Evolutionary conservation across 2,888 invertebrate genomes (phyloP), one percentile per base, ranked within the genome.

Genomic region (Autographa pulchrina): DNA sequence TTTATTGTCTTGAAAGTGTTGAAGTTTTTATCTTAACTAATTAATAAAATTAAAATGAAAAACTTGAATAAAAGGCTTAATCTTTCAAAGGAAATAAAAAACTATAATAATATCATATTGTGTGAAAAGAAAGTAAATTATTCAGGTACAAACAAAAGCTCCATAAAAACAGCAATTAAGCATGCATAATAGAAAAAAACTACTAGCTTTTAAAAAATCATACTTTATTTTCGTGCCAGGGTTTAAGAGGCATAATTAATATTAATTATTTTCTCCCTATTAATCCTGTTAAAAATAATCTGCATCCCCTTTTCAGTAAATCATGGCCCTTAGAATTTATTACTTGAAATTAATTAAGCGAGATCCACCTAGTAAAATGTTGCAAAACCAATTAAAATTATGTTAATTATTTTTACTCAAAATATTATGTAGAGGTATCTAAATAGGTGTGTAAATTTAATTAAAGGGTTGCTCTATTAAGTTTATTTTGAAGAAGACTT

Each of bases 261-360:
- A 54, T 63, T 14, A 32, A 35, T 61, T 65, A 65, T 35, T 59
- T 65, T 65, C 65, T 18, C 43, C 48, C 65, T 32, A 31, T 65
- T 65, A 65, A 65, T 60, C 59, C 32, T 65, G 65, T 59, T 65
- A 65, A 65, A 65, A 65, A 59, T 18, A 38, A 16, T 38, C 54
- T 38, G 54, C 48, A 31, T 41, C 43, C 62, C 62, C 20, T 31
- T 48, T 62, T 43, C 62, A 62, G 14, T 62, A 48, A 62, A 48
- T 62, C 48, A 62, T 62, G 41, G 41, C 18, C 32, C 38, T 61
- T 20, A 61, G 61, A 61, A 61, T 61, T 61, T 61, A 61, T 61
- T 61, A 61, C 61, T 38, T 41, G 41, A 61, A 41, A 61, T 61
- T 41, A 61, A 61, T 61, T 38, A 61, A 18, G 14, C 20, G 61